Conservation (phyloP, 2,888 invertebrate genomes). For the Pterobdella sp. region DNA sequence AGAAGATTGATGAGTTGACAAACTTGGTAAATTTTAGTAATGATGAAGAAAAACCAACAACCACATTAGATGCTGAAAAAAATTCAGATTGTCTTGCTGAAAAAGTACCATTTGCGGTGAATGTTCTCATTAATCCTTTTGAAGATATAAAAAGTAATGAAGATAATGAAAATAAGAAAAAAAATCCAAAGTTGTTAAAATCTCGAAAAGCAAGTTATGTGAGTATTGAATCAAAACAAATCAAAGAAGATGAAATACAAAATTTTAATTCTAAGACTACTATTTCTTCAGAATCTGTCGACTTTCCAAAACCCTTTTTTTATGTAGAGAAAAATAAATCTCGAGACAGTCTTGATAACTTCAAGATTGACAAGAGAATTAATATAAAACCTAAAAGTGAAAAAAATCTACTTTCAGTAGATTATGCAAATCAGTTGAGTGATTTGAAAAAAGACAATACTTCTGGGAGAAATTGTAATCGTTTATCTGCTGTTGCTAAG, state of each 20-base stretch:
- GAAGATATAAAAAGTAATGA: not conserved
- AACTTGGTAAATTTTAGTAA: not conserved
- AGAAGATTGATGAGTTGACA: not conserved
- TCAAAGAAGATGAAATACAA: not conserved
- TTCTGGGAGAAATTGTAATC: not conserved
- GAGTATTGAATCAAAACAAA: not conserved
- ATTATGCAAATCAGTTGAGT: not conserved
- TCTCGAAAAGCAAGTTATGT: not conserved
- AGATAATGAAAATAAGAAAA: not conserved
- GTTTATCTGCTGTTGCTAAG: conserved; percentile 14
- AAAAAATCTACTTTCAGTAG: not conserved
- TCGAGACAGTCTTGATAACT: not conserved
- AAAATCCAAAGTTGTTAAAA: not conserved
- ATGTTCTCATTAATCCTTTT: not conserved
- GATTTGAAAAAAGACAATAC: not conserved
- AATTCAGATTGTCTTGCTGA: not conserved
- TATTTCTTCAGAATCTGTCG: not conserved
- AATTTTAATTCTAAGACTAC: not conserved
- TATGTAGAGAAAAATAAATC: not conserved
- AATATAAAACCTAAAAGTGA: not conserved
- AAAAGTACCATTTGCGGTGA: not conserved
- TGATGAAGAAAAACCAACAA: not conserved
- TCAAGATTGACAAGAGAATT: not conserved
- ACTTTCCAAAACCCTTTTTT: not conserved
- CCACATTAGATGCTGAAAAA: not conserved